Evolutionary conservation across 30 jellyfish, hydroid and myxozoan species (phyloP).

Genomic region (Aurelia coerulea): DNA sequence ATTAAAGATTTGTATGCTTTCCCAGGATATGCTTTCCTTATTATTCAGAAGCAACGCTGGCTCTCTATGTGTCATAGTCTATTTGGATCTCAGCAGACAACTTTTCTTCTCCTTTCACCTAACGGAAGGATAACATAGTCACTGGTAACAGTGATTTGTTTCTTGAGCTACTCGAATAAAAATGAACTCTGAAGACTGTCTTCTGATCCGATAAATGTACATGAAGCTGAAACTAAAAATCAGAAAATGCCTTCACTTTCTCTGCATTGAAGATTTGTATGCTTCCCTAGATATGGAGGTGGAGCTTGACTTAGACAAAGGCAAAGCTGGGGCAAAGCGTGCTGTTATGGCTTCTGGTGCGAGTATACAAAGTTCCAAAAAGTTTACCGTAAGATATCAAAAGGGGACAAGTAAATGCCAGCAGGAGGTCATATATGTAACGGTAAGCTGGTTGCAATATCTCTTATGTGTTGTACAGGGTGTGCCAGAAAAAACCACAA

Average conservation of each 20-base stretch:
- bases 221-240: not conserved
- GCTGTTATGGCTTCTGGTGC: constrained; percentile 32
- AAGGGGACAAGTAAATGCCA: constrained; percentile 4
- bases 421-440: constrained; percentile 5
- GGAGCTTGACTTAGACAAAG: constrained; percentile 33
- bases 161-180: too few species aligned
- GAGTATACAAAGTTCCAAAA: not conserved
- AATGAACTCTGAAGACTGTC: too few species aligned
- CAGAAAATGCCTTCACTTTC: not conserved
- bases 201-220: too few species aligned
- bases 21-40: too few species aligned
- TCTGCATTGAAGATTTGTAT: not conserved
- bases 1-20: too few species aligned
- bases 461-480: not conserved
- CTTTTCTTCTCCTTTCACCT: too few species aligned
- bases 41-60: too few species aligned
- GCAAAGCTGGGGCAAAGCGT: constrained; percentile 39
- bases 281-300: not conserved
- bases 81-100: too few species aligned
- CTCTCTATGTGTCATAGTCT: too few species aligned
- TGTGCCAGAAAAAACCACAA: too few species aligned
- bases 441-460: not conserved
- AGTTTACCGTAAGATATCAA: not conserved
- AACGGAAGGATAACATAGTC: too few species aligned
- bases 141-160: too few species aligned